Evolutionary conservation across 92 coral and sea anemone species (phyloP).

Genomic region (Palythoa grandis): DNA sequence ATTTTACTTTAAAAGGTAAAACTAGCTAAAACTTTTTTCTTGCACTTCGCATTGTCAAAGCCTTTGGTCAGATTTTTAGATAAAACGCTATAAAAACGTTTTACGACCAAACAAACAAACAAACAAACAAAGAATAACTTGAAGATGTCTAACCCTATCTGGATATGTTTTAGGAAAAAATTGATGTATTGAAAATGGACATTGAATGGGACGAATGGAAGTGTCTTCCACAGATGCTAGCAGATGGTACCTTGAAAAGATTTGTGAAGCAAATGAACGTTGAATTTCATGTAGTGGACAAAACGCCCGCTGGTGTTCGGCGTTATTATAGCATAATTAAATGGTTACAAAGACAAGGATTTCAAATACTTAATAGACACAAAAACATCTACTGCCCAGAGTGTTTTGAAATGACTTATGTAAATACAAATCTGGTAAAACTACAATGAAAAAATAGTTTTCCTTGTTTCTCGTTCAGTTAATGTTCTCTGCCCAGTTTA

Average conservation of each 20-base stretch:
- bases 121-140: background rate
- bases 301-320: constrained; percentile 54
- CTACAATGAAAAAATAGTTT: background rate
- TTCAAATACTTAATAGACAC: constrained; percentile 70
- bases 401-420: constrained; percentile 86
- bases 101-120: too few species aligned
- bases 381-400: constrained; percentile 75
- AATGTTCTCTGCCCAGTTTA: too few species aligned
- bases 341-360: constrained; percentile 90
- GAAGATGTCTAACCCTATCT: background rate
- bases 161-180: constrained; percentile 46
- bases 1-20: too few species aligned
- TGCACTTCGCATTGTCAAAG: too few species aligned
- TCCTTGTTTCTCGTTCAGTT: too few species aligned
- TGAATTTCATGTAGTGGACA: constrained; percentile 71
- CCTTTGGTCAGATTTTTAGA: too few species aligned
- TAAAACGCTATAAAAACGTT: too few species aligned
- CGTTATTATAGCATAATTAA: constrained; percentile 68
- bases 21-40: too few species aligned
- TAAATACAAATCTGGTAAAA: constrained; percentile 72
- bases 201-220: constrained; percentile 94
- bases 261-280: constrained; percentile 78
- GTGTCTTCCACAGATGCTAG: constrained; percentile 85
- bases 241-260: constrained; percentile 76
- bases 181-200: constrained; percentile 89